Evolutionary conservation across 2,888 invertebrate genomes (phyloP), one percentile per base, ranked within the genome.

Genomic region (Camponotus fellah): DNA sequence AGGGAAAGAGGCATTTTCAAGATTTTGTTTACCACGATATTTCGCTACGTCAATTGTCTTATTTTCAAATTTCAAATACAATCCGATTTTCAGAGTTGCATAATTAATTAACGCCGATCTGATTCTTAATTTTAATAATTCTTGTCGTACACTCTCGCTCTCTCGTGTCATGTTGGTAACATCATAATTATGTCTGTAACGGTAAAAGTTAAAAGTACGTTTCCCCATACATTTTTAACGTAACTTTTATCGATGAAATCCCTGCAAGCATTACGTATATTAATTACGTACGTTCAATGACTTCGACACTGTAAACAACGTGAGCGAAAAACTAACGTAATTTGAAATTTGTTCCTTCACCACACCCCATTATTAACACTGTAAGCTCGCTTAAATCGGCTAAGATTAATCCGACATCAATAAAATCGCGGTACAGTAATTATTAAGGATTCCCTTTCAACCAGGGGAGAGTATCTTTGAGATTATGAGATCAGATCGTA

Each of bases 401-500:
- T 71, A 17, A 46, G 76, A 46, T 77, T 85, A 87, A 86, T 86
- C 79, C 81, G 58, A 82, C 79, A 40, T 84, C 75, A 58, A 83
- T 75, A 81, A 83, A 65, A 72, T n/a, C 21, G 62, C 34, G 65
- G 49, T 71, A 49, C 43, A 40, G 40, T 79, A 68, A 83, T 75
- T 75, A 77, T 79, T 58, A 82, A 76, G 76, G 64, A 79, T 77
- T 82, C 49, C 32, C 37, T 71, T 65, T 71, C 56, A 68, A 68
- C 56, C n/a, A 49, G 34, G 12, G 10, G 46, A 60, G 58, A 37
- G 64, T 79, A 53, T 64, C 82, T 79, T 85, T 34, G 43, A 83
- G 79, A 83, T 85, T 79, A 83, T 46, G 49, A 85, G 79, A 72
- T 85, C 79, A 71, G 62, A 46, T 43, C 49, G 58, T 76, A 83